Conservation (phyloP, 2,113 vertebrate species). For the Choloepus hoffmanni region DNA sequence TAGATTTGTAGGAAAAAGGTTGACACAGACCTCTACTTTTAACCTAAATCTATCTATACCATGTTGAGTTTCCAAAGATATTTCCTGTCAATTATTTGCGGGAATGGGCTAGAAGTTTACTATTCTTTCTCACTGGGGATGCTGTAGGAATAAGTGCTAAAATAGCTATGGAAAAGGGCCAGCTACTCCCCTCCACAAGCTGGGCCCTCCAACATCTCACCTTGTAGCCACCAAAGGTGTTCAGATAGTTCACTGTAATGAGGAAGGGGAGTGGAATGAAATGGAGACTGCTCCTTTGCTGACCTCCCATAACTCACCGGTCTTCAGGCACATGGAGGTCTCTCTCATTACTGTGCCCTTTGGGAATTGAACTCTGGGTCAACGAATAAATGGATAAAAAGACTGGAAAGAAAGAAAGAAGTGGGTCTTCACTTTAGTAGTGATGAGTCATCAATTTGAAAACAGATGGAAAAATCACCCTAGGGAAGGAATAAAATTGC, state of each 20-base stretch:
- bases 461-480: slow-evolving; percentile 25
- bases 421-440: neutral
- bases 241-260: neutral
- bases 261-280: neutral
- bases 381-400: slow-evolving; percentile 23
- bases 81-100: neutral
- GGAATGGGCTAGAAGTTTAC: neutral
- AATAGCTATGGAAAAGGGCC: neutral
- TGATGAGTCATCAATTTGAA: slow-evolving; percentile 46
- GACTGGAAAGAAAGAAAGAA: neutral
- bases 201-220: neutral
- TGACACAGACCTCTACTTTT: neutral
- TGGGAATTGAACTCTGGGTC: neutral
- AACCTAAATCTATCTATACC: neutral
- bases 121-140: neutral
- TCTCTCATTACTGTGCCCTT: neutral
- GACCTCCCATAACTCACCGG: neutral
- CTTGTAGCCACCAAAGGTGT: neutral
- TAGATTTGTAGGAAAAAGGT: neutral
- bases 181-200: neutral
- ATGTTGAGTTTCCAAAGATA: slow-evolving; percentile 23
- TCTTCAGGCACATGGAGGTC: neutral
- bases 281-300: neutral
- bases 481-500: slow-evolving; percentile 8
- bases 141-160: neutral